Evolutionary conservation across 2,113 vertebrate genomes (phyloP).

Genomic region (Trogon melanurus): DNA sequence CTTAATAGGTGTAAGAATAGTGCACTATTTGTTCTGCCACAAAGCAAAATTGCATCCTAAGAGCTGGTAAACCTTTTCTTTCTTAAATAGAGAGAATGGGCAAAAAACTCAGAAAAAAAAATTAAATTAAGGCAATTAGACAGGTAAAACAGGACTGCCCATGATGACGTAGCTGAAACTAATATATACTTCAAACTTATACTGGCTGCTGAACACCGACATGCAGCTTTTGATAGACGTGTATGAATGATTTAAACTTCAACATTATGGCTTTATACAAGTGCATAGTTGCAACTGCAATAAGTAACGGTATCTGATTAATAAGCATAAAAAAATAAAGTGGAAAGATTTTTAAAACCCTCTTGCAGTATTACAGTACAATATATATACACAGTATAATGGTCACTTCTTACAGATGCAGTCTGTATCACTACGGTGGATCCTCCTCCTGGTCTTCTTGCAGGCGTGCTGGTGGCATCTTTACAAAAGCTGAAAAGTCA

Average conservation of each 20-base stretch:
- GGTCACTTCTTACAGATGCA: constrained; percentile 74
- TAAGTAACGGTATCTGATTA: constrained; percentile 74
- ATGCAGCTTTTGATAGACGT: constrained; percentile 70
- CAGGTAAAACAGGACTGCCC: constrained; percentile 66
- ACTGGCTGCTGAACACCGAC: constrained; percentile 68
- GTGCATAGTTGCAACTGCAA: constrained; percentile 80
- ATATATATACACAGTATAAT: constrained; percentile 75
- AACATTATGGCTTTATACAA: constrained; percentile 79
- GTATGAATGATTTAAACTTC: constrained; percentile 61
- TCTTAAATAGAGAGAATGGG: constrained; percentile 75
- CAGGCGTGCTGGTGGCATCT: constrained; percentile 71
- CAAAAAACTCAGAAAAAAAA: constrained; percentile 69
- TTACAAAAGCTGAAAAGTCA: constrained; percentile 34
- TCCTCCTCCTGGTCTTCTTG: constrained; percentile 53
- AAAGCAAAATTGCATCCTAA: constrained; percentile 82
- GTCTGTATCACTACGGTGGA: constrained; percentile 63
- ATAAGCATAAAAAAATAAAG: constrained; percentile 81
- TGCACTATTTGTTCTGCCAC: constrained; percentile 77
- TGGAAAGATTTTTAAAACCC: constrained; percentile 76
- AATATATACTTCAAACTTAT: constrained; percentile 59
- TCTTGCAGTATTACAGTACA: constrained; percentile 80
- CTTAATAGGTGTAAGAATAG: constrained; percentile 78
- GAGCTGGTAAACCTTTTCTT: constrained; percentile 74
- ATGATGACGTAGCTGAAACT: constrained; percentile 65
- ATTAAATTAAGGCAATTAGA: constrained; percentile 85